Conservation (phyloP, 2,113 vertebrate genomes). For the Bufo gargarizans region DNA sequence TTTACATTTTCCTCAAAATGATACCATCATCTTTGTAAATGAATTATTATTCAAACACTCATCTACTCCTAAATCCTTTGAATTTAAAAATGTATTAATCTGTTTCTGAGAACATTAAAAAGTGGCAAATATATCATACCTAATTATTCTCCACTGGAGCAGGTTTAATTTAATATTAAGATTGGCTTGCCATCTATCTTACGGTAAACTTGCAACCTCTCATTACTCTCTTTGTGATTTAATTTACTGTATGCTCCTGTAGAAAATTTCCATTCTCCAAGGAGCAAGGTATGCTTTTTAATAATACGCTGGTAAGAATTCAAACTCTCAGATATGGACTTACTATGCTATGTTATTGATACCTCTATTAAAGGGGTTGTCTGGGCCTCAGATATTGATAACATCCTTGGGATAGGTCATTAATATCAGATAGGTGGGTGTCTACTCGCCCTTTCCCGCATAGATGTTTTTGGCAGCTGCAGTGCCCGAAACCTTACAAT, state of each 20-base stretch:
- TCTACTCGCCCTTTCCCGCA: too few species aligned
- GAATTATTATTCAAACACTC: slow-evolving; percentile 39
- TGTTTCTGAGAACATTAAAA: slow-evolving; percentile 40
- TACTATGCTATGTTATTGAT: slow-evolving; percentile 25
- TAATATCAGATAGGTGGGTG: too few species aligned
- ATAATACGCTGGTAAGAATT: slow-evolving; percentile 41
- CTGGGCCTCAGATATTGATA: too few species aligned
- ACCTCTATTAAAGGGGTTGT: not conserved
- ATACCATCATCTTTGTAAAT: slow-evolving; percentile 23
- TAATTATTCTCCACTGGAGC: slow-evolving; percentile 47
- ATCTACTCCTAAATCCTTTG: slow-evolving; percentile 23
- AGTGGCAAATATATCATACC: slow-evolving; percentile 30
- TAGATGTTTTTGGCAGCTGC: too few species aligned
- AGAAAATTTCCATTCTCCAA: slow-evolving; percentile 41
- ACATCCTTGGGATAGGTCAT: too few species aligned
- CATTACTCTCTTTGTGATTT: slow-evolving; percentile 55
- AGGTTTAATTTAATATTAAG: slow-evolving; percentile 55
- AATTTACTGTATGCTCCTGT: slow-evolving; percentile 44
- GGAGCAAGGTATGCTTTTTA: slow-evolving; percentile 21
- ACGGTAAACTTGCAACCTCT: slow-evolving; percentile 49
- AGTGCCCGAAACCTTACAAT: too few species aligned
- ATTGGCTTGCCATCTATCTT: slow-evolving; percentile 50
- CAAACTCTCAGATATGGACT: slow-evolving; percentile 20
- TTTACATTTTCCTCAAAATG: slow-evolving; percentile 16
- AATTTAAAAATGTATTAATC: slow-evolving; percentile 50